phyloP scores from a whole-genome alignment of 2,888 invertebrate genomes.

The Siphlonurus alternatus region DNA sequence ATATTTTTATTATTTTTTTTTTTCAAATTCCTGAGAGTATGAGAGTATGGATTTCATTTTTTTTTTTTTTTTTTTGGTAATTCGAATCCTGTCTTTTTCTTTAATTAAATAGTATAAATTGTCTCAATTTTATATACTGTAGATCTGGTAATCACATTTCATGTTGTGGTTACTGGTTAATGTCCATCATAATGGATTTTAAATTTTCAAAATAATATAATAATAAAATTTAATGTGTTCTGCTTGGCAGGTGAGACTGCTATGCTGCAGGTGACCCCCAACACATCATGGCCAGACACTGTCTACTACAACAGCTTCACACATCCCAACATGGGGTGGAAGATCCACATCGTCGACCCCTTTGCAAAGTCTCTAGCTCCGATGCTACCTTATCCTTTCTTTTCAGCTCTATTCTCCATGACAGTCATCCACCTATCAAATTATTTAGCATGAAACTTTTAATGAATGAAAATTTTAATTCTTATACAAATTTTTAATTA shows the following conservation, averaged over 20 bases:
- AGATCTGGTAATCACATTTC: too few relatives aligned
- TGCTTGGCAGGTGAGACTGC: conserved; percentile 42
- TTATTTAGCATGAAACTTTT: not conserved
- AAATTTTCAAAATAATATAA: too few relatives aligned
- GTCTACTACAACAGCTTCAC: conserved; percentile 91
- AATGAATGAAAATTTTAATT: not conserved
- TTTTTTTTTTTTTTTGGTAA: too few relatives aligned
- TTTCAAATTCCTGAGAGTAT: too few relatives aligned
- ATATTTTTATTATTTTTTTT: too few relatives aligned
- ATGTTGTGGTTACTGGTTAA: too few relatives aligned
- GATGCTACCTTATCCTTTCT: not conserved
- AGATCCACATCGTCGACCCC: conserved; percentile 76
- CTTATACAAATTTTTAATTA: not conserved
- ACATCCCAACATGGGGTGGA: conserved; percentile 89
- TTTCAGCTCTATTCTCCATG: not conserved
- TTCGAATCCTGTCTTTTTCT: too few relatives aligned
- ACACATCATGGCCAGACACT: conserved; percentile 76
- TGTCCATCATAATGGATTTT: too few relatives aligned
- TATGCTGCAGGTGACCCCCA: conserved; percentile 62
- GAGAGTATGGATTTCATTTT: too few relatives aligned
- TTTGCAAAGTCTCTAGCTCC: conserved; percentile 28
- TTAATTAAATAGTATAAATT: too few relatives aligned
- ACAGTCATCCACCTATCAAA: not conserved
- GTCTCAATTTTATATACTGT: too few relatives aligned
- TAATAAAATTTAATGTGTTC: too few relatives aligned